Conservation (phyloP, 2,888 invertebrate genomes). For the Xanthorhoe designata region DNA sequence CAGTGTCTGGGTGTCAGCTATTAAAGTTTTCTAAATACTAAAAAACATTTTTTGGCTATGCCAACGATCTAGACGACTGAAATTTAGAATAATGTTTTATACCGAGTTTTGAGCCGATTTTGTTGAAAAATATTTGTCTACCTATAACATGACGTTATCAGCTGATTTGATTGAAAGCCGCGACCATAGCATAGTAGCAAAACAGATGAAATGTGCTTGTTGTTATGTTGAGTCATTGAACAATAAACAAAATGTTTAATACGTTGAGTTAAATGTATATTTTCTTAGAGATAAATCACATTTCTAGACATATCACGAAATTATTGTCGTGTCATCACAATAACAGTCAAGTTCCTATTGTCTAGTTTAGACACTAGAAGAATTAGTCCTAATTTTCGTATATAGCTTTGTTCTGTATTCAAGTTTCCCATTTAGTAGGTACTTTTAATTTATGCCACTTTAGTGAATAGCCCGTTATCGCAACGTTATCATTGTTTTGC, state of each 20-base stretch:
- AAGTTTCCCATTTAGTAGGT: conserved; percentile 28
- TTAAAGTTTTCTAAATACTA: background rate
- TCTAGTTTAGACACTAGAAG: conserved; percentile 24
- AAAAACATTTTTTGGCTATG: too few species aligned
- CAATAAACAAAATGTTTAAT: conserved; percentile 1
- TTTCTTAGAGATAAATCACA: background rate
- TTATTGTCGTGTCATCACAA: background rate
- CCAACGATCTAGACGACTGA: background rate
- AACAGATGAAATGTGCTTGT: background rate
- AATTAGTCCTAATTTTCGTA: conserved; percentile 38
- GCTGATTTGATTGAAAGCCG: too few species aligned
- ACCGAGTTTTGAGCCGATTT: background rate
- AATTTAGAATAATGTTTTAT: background rate
- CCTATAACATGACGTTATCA: too few species aligned
- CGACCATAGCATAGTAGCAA: too few species aligned
- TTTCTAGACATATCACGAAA: background rate
- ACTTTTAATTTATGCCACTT: conserved; percentile 38
- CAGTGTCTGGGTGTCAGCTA: background rate
- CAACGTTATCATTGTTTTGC: conserved; percentile 41
- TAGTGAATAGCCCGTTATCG: conserved; percentile 34
- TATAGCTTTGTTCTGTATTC: conserved; percentile 40
- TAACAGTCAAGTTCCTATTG: conserved; percentile 19
- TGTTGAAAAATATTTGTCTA: too few species aligned
- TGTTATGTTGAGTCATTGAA: conserved; percentile 11
- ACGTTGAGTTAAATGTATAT: background rate